Conservation (phyloP, 2,888 invertebrate genomes). For the Tinea semifulvella region DNA sequence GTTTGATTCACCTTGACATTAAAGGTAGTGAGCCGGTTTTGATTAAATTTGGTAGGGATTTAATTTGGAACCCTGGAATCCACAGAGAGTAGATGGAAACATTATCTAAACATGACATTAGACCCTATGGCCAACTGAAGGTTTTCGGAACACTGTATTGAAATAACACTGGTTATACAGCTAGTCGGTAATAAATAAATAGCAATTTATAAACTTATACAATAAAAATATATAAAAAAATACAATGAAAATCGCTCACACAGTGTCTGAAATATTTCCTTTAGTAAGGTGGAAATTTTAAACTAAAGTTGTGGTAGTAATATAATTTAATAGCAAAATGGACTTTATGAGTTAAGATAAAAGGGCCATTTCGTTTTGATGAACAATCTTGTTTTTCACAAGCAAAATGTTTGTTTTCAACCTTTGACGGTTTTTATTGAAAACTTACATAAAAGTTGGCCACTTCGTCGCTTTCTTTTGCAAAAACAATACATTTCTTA, state of each 20-base stretch:
- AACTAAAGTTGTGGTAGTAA: not conserved
- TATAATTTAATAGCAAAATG: not conserved
- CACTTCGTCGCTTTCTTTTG: not conserved
- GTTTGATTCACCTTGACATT: no score
- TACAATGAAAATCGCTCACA: conserved; percentile 1
- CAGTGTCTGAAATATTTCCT: conserved; percentile 1
- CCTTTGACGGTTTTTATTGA: conserved; percentile 9
- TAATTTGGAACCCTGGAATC: no score
- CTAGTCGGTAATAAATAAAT: not conserved
- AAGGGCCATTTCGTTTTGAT: not conserved
- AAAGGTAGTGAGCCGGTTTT: no score
- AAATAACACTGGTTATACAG: no score
- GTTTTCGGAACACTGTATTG: no score
- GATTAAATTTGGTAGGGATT: no score
- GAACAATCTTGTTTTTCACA: not conserved
- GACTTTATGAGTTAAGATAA: not conserved
- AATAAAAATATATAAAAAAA: not conserved
- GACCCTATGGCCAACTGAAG: no score
- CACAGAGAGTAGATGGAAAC: no score
- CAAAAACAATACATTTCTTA: conserved; percentile 3
- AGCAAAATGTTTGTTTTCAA: not conserved
- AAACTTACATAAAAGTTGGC: conserved; percentile 8
- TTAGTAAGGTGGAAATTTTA: not conserved
- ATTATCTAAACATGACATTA: no score
- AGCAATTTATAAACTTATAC: conserved; percentile 3